A percentile compares a stretch with the other conserved stretches of the same genome.
Conservation (phyloP, 2,888 invertebrate genomes). For the Sisyra nigra region DNA sequence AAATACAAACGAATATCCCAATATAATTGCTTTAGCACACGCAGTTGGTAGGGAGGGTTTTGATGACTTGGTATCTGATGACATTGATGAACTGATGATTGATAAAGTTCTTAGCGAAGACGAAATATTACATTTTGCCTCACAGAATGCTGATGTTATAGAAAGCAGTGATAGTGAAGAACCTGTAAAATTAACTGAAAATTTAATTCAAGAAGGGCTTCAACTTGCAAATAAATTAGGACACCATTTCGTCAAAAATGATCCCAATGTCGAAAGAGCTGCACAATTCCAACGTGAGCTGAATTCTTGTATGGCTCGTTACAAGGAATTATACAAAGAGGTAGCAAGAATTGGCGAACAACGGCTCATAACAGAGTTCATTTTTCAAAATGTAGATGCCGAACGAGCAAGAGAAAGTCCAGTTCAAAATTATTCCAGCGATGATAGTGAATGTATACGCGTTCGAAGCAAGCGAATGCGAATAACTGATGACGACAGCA, state of each 20-base stretch:
- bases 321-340: conserved; percentile 10
- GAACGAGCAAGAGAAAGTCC: no score
- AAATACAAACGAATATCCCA: conserved; percentile 14
- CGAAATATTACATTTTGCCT: conserved; percentile 14
- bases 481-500: no score
- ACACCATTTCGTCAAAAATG: conserved; percentile 14
- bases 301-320: conserved; percentile 11
- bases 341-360: no score
- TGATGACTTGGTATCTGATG: conserved; percentile 14
- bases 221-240: conserved; percentile 16
- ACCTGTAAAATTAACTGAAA: conserved; percentile 10
- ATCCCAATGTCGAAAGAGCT: conserved; percentile 15
- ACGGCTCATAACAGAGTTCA: no score
- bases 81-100: conserved; percentile 13
- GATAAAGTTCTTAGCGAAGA: conserved; percentile 14
- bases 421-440: no score
- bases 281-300: conserved; percentile 14
- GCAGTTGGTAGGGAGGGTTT: conserved; percentile 16
- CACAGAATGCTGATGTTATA: conserved; percentile 3
- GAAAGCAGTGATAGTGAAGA: not conserved
- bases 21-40: conserved; percentile 15
- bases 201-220: conserved; percentile 15
- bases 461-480: no score
- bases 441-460: no score
- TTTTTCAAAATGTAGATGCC: no score